Percentiles rank a stretch among this genome's conserved stretches.
Conservation (phyloP, 2,113 vertebrate species). For the Otus sunia region DNA sequence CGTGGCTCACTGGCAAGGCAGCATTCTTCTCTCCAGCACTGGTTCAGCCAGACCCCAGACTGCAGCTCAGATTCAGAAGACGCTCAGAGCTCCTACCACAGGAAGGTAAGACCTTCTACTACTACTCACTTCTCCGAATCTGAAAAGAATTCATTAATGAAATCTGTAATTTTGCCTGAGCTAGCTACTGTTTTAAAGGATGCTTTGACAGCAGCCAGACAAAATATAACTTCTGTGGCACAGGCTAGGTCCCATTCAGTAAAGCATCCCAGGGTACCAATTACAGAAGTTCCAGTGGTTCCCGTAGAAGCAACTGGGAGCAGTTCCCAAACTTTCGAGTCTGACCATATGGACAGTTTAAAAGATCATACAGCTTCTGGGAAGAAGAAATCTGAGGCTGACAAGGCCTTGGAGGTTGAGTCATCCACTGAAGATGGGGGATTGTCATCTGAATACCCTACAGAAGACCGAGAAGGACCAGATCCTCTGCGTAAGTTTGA, state of each 20-base stretch:
- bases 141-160: conserved; percentile 45
- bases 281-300: conserved; percentile 32
- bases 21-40: conserved; percentile 13
- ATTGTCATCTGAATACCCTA: not conserved
- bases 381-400: not conserved
- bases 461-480: conserved; percentile 18
- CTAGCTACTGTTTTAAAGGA: conserved; percentile 52
- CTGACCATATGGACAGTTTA: not conserved
- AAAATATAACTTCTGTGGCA: conserved; percentile 7
- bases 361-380: not conserved
- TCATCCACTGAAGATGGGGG: not conserved
- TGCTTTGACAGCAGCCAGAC: conserved; percentile 29
- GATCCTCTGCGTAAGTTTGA: conserved; percentile 36
- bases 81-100: conserved; percentile 11
- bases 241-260: not conserved
- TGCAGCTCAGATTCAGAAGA: conserved; percentile 65
- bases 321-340: not conserved
- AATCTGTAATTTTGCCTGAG: conserved; percentile 55
- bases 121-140: conserved; percentile 34
- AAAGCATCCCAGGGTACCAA: not conserved
- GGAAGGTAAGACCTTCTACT: conserved; percentile 57
- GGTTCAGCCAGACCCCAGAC: conserved; percentile 28
- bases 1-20: conserved; percentile 25
- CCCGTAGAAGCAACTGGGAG: conserved; percentile 5
- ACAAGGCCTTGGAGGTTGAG: not conserved